Conservation (phyloP, 1,140 invertebrate species). For the Bombus waltoni region DNA sequence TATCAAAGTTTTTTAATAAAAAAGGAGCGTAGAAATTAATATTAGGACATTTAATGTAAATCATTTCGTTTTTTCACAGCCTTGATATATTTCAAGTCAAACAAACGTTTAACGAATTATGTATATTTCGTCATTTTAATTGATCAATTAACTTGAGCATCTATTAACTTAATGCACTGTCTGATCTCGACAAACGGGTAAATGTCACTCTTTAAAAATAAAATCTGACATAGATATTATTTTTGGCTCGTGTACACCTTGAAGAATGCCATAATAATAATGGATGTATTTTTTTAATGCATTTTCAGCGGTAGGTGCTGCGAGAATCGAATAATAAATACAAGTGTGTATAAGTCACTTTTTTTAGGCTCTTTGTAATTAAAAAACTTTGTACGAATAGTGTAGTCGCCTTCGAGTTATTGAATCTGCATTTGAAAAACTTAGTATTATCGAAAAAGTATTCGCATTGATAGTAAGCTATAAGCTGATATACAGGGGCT, state of each 20-base stretch:
- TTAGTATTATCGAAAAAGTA: conserved; percentile 27
- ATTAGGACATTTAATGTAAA: background rate
- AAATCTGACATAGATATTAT: background rate
- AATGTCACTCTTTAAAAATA: background rate
- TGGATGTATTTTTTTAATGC: conserved; percentile 43
- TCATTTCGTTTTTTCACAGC: background rate
- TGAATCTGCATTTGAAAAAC: background rate
- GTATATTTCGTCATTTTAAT: conserved; percentile 1
- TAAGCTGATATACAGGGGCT: no score
- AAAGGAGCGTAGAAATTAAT: background rate
- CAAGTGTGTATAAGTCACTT: conserved; percentile 4
- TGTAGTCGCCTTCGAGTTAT: background rate
- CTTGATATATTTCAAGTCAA: background rate
- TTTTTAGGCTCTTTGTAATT: conserved; percentile 16
- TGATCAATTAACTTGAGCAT: background rate
- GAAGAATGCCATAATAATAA: conserved; percentile 43
- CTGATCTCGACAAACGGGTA: conserved; percentile 17
- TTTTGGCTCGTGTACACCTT: conserved; percentile 39
- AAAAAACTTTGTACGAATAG: conserved; percentile 15
- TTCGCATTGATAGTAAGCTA: conserved; percentile 11
- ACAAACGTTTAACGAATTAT: background rate
- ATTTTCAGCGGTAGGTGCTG: conserved; percentile 35
- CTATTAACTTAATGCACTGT: background rate
- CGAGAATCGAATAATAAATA: background rate
- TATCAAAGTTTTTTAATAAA: background rate